A percentile compares a stretch with the other conserved stretches of the same genome.
Conservation (phyloP, 2,113 vertebrate genomes). For the Empidonax traillii region DNA sequence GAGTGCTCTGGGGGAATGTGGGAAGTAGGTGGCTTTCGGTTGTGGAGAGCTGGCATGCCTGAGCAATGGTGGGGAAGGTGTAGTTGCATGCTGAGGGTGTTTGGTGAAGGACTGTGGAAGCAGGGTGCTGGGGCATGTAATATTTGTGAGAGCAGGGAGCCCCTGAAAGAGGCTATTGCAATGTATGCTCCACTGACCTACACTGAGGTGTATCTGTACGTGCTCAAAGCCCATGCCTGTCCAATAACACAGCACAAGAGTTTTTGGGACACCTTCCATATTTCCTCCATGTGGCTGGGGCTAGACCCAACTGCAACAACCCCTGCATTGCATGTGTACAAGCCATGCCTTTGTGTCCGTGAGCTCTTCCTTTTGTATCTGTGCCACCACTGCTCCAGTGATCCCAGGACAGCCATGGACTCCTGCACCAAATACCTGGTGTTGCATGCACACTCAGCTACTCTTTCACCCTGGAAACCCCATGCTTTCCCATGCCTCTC, state of each 20-base stretch:
- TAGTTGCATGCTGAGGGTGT: neutral
- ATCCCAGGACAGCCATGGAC: neutral
- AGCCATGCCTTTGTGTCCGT: neutral
- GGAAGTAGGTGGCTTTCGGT: neutral
- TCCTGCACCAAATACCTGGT: too few relatives aligned
- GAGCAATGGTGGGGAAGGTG: neutral
- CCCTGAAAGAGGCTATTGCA: neutral
- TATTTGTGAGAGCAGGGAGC: neutral
- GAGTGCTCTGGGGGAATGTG: neutral
- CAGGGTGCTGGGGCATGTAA: accelerated
- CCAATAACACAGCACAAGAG: neutral
- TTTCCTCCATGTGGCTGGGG: neutral
- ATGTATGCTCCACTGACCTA: accelerated
- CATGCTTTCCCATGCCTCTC: neutral
- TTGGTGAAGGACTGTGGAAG: neutral
- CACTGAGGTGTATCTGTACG: accelerated
- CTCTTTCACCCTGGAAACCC: neutral
- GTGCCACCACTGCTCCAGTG: neutral
- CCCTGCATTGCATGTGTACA: neutral
- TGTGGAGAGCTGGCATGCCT: neutral
- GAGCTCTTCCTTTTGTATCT: neutral
- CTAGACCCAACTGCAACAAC: neutral
- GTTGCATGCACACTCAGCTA: neutral
- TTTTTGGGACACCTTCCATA: neutral
- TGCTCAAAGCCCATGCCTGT: accelerated